These are phyloP conservation scores for Choloepus didactylus DNA, from an alignment of 2,797 vertebrate genomes.

Conservation along the genomic window DNA sequence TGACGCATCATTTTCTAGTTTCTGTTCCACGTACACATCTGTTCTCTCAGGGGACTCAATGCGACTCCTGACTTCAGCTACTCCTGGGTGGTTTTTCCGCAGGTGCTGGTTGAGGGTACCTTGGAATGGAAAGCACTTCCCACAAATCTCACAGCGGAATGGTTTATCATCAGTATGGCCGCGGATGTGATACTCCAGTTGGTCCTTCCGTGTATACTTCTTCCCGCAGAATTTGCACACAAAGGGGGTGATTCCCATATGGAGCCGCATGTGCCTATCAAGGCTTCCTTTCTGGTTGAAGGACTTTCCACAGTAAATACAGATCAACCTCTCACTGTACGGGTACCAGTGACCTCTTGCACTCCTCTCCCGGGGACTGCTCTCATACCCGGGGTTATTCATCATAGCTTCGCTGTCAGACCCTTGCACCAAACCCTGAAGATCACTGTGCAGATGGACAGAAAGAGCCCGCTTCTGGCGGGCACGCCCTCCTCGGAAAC, in stretches of 20 bases:
- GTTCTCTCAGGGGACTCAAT: slow-evolving; percentile 95
- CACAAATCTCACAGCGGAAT: slow-evolving; percentile 99
- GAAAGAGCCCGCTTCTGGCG: slow-evolving; percentile 92
- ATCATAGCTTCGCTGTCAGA: slow-evolving; percentile 91
- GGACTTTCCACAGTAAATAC: slow-evolving; percentile 99
- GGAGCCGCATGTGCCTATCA: slow-evolving; percentile 98
- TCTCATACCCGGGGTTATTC: slow-evolving; percentile 91
- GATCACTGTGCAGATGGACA: slow-evolving; percentile 87
- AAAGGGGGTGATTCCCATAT: slow-evolving; percentile 99
- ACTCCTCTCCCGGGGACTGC: slow-evolving; percentile 94
- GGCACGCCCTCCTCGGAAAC: slow-evolving; percentile 93
- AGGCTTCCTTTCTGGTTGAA: slow-evolving; percentile 99
- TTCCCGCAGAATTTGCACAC: slow-evolving; percentile 99
- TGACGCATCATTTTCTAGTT: slow-evolving; percentile 91
- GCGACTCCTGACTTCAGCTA: slow-evolving; percentile 91
- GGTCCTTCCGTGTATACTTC: slow-evolving; percentile 99
- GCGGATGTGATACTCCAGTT: slow-evolving; percentile 99
- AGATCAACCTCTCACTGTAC: slow-evolving; percentile 96
- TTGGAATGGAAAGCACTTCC: slow-evolving; percentile 99
- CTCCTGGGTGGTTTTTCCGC: slow-evolving; percentile 97
- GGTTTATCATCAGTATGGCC: slow-evolving; percentile 99
- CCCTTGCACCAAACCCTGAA: slow-evolving; percentile 87
- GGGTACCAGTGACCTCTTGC: slow-evolving; percentile 97
- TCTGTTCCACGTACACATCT: slow-evolving; percentile 92
- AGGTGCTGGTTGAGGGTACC: slow-evolving; percentile 99